Evolutionary conservation across 2,797 vertebrate genomes (phyloP), one percentile per base, ranked within the genome.

Genomic region (Argentina silus): DNA sequence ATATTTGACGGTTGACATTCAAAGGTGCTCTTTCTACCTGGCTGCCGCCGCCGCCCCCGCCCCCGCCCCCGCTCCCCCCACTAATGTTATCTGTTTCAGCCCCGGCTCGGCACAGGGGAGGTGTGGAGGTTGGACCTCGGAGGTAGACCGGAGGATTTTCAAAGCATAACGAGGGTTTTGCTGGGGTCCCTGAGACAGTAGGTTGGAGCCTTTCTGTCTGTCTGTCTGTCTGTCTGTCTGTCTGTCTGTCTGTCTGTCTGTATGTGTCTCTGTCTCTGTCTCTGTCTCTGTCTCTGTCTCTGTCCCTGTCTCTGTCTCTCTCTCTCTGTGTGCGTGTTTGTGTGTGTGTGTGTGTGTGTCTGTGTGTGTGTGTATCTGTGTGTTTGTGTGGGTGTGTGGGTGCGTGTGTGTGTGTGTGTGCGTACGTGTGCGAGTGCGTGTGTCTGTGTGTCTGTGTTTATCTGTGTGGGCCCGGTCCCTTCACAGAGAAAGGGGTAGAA

Each of bases 1-100:
- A 90, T 92, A 89, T 91, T 88, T 93, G 89, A 90, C 72, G 78
- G 87, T 90, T 93, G 91, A 92, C 92, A 93, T 93, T 93, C 88
- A 91, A 84, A 90, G 77, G 81, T 42, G 69, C 61, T 80, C 67
- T 83, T 86, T 87, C 81, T 85, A 84, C 82, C 83, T 83, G 80
- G 75, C 67, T 78, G 82, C 69, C 11, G 73, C 72, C 72, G 84
- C 77, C 44, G 42, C 63, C 36, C 27, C 23, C 21, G 15, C 59
- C 50, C 11, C 56, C 56, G 19, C 57, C 57, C 2, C 50, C 51
- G 10, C 17, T 3, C 70, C 73, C 83, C 78, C 80, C 55, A 63
- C 19, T 64, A 48, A 81, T 61, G 77, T 91, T 91, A 90, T 90
- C 87, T 81, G 82, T 76, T 86, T 85, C 84, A 84, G 86, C 72